Conservation (phyloP, 2,888 invertebrate genomes). For the Entomobrya multifasciata region DNA sequence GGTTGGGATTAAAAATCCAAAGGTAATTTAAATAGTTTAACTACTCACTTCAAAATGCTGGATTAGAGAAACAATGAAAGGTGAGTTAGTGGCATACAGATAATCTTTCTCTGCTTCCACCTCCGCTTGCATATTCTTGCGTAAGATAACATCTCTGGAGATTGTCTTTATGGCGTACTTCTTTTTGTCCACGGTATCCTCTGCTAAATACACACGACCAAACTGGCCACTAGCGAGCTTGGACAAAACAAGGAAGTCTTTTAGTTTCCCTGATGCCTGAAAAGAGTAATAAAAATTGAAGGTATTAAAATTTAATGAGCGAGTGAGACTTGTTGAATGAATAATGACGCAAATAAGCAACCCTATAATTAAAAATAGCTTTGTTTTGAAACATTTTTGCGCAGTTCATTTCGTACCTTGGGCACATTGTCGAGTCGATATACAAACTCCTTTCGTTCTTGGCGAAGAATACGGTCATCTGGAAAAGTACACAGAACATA, state of each 20-base stretch:
- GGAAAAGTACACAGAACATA: not conserved
- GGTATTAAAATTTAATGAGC: not conserved
- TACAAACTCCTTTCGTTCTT: constrained; percentile 38
- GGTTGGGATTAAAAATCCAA: not conserved
- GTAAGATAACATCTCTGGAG: constrained; percentile 11
- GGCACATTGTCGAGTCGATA: constrained; percentile 15
- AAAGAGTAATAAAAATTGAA: not conserved
- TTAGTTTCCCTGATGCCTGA: constrained; percentile 17
- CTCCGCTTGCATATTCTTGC: not conserved
- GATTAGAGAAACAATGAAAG: constrained; percentile 44
- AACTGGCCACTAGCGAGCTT: constrained; percentile 27
- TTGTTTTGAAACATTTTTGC: too few species aligned
- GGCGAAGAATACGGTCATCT: constrained; percentile 24
- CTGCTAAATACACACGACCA: constrained; percentile 43
- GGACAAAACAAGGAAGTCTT: constrained; percentile 22
- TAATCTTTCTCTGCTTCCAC: constrained; percentile 47
- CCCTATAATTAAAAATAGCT: not conserved
- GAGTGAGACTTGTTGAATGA: not conserved
- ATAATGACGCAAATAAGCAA: not conserved
- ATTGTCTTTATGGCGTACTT: constrained; percentile 37
- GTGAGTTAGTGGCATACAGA: constrained; percentile 43
- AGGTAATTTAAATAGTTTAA: too few species aligned
- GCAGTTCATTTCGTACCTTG: constrained; percentile 5
- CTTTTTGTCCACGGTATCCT: constrained; percentile 32
- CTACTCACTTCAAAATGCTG: constrained; percentile 50